Percentiles rank a stretch among this genome's conserved stretches.
Evolutionary conservation across 2,888 invertebrate genomes (phyloP).

Genomic region (Micoletzkya japonica): DNA sequence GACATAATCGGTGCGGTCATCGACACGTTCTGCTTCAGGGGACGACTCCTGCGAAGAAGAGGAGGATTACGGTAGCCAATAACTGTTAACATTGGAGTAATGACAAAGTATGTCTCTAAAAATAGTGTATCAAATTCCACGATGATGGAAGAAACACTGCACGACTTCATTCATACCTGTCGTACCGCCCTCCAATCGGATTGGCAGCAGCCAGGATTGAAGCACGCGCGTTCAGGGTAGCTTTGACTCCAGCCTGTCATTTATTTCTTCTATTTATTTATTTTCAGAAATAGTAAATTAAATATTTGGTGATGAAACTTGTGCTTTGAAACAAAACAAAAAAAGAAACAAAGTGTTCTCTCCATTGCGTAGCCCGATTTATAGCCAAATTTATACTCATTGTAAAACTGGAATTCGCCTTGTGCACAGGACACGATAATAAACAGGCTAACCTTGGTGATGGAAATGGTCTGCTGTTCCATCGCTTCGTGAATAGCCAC

Average conservation of each 20-base stretch:
- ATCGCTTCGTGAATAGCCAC: slow-evolving; percentile 99
- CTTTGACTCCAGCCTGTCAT: slow-evolving; percentile 69
- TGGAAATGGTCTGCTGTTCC: slow-evolving; percentile 99
- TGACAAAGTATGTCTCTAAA: too few species aligned
- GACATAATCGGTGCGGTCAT: slow-evolving; percentile 97
- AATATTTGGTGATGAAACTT: slow-evolving; percentile 6
- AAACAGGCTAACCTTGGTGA: slow-evolving; percentile 76
- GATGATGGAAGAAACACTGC: too few species aligned
- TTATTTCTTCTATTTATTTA: not conserved
- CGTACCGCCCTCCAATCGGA: slow-evolving; percentile 94
- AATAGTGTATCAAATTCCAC: too few species aligned
- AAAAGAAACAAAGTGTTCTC: slow-evolving; percentile 55
- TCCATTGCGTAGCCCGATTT: too few species aligned
- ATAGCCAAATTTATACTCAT: too few species aligned
- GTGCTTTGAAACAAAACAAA: not conserved
- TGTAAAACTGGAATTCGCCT: slow-evolving; percentile 66
- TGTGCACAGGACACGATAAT: not conserved
- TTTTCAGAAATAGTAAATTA: not conserved
- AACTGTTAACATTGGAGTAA: not conserved
- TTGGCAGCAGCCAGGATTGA: slow-evolving; percentile 98
- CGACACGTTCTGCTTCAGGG: slow-evolving; percentile 89
- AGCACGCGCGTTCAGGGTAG: slow-evolving; percentile 93
- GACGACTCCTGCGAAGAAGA: slow-evolving; percentile 71
- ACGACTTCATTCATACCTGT: slow-evolving; percentile 71
- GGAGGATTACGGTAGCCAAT: not conserved